Conservation (phyloP, 1,140 invertebrate genomes). For the Sinella curviseta region DNA sequence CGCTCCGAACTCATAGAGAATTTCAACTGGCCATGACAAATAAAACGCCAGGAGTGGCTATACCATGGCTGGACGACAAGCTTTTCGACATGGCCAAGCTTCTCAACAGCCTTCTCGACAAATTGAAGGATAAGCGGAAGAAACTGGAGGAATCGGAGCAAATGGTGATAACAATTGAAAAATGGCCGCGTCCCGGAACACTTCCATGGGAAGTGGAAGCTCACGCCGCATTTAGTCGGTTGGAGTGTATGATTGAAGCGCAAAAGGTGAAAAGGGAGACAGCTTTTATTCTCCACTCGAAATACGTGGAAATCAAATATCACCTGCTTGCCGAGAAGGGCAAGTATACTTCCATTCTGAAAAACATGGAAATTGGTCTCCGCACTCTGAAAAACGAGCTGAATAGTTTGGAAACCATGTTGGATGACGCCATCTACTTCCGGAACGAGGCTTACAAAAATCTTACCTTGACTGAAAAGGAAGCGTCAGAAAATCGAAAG, state of each 20-base stretch:
- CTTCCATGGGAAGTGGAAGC: conserved; percentile 47
- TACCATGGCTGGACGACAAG: conserved; percentile 48
- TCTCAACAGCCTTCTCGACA: conserved; percentile 34
- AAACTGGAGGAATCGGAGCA: conserved; percentile 42
- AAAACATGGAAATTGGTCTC: conserved; percentile 23
- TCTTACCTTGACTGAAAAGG: conserved; percentile 40
- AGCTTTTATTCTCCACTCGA: conserved; percentile 21
- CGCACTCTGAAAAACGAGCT: conserved; percentile 2
- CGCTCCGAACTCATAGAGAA: conserved; percentile 43
- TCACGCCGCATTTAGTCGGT: conserved; percentile 20
- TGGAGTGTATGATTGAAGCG: conserved; percentile 42
- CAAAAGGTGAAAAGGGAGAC: conserved; percentile 30
- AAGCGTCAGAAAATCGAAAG: conserved; percentile 42
- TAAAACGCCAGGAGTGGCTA: conserved; percentile 31
- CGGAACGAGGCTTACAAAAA: conserved; percentile 41
- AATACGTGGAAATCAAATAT: conserved; percentile 14
- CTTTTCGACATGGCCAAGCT: conserved; percentile 41
- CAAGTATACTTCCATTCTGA: conserved; percentile 16
- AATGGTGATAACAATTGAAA: conserved; percentile 43
- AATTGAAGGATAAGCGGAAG: conserved; percentile 34
- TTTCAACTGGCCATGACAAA: conserved; percentile 46
- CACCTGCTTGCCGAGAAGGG: conserved; percentile 11
- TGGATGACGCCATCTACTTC: conserved; percentile 20
- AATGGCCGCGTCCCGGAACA: conserved; percentile 45
- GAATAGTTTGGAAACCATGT: conserved; percentile 23